Evolutionary conservation across 53 echinoderm and acorn worm genomes (phyloP), one percentile per base, ranked within the genome.

Genomic region (Crossaster papposus): DNA sequence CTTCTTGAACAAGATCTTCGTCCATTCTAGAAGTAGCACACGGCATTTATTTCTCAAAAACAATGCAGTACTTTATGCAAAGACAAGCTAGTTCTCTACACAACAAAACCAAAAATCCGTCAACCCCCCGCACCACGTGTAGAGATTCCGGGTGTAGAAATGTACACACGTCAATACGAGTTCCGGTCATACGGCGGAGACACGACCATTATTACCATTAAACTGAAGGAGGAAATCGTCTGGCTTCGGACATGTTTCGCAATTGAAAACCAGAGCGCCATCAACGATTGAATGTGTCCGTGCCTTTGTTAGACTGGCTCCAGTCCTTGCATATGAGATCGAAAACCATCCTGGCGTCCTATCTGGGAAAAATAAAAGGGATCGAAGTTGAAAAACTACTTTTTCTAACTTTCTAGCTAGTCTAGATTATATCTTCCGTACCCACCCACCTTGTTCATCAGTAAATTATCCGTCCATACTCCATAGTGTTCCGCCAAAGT

Each of bases 21-120:
- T 87, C 87, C 87, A 87, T 87, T 87, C 52, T 87, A 14, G 17
- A 17, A 23, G 44, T 18, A 72, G 30, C 64, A 63, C 55, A 87
- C 33, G 87, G 87, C 87, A 87, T 87, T 87, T 75, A 87, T 58
- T 87, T 72, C 11, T 14, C 23, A 36, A 26, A 26, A 0, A 68
- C 26, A 68, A 10, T 9, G 9, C 26, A 4, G 28, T 20, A 68
- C 68, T 23, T 23, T 24, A 11, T 24, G 68, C 28, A 58, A 11
- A 8, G 12, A 3, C 17, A 44, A 44, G n/a, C n/a, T n/a, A n/a
- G n/a, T n/a, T n/a, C n/a, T 1, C 44, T 44, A 9, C 44, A 44
- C 44, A 44, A 44, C 44, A 44, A 58, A 58, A 14, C 0, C 2
- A 2, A 26, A 20, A n/a, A n/a, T n/a, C n/a, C n/a, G n/a, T n/a